Evolutionary conservation across 2,888 invertebrate species (phyloP), one percentile per base, ranked within the genome.

Genomic region (Nephrotoma appendiculata): DNA sequence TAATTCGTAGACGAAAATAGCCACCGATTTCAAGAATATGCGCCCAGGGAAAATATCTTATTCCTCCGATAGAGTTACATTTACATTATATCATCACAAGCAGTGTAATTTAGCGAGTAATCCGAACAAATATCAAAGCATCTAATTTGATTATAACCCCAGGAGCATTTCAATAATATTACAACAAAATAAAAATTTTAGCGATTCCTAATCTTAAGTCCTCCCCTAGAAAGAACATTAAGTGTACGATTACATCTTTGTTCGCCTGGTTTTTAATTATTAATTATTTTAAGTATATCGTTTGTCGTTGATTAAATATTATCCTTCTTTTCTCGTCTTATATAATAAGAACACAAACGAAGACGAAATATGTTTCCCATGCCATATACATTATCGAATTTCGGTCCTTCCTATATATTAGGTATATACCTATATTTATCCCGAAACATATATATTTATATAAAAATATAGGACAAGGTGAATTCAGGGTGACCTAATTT

Each of bases 401-500:
- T 31, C 31, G 2, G 3, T 31, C 31, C 31, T 31, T 31, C 31
- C 31, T 31, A 3, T 31, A 2, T 3, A 31, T 2, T 31, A 31
- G 31, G 48, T 48, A 5, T 48, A 5, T 48, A 48, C 44, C 6
- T 44, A 44, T 44, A 44, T 44, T 1, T 9, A 44, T 5, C 6
- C 44, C 44, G 44, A 9, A 44, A 31, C 1, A 44, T 44, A 11
- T 44, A 31, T 71, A 31, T 19, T 19, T 71, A 71, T 71, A n/a
- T 31, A 71, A 31, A 71, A 9, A 71, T 71, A 42, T 84, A 84
- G 84, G 84, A 2, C 84, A 84, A 84, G 84, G 84, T 84, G 84
- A 84, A 84, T 12, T 84, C 42, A 84, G 84, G 84, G 84, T 84
- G 84, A 84, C 84, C 84, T 84, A 84, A n/a, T 84, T 84, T 84